Percentiles rank a stretch among this genome's conserved stretches.
Conservation (phyloP, 2,113 vertebrate species). For the Cochlearius cochlearius region DNA sequence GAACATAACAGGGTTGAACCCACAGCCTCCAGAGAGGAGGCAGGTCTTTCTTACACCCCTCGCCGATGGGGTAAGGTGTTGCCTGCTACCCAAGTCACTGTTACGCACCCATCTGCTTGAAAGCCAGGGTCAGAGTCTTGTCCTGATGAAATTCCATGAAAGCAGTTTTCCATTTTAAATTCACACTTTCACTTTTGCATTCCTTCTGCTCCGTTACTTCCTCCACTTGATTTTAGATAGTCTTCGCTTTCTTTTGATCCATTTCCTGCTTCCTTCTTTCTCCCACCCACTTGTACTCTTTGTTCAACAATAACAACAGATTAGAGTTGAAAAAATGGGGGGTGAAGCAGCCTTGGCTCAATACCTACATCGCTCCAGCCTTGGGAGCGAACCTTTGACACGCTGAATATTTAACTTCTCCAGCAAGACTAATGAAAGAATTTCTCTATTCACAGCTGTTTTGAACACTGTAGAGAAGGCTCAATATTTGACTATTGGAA, state of each 20-base stretch:
- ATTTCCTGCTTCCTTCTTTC: background rate
- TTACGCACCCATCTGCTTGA: accelerated
- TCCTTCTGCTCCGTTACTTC: background rate
- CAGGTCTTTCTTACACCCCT: background rate
- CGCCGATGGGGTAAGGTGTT: background rate
- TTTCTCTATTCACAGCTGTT: background rate
- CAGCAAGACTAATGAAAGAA: background rate
- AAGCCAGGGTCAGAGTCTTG: too few relatives aligned
- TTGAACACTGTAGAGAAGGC: background rate
- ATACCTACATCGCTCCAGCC: background rate
- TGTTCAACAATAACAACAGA: background rate
- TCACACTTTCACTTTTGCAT: accelerated
- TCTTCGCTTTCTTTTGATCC: background rate
- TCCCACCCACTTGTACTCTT: background rate
- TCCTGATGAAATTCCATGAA: background rate
- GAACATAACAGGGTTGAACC: background rate
- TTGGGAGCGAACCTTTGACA: background rate
- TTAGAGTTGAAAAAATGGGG: background rate
- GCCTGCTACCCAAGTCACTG: background rate
- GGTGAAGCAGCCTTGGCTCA: background rate
- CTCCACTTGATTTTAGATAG: background rate
- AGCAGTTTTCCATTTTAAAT: background rate
- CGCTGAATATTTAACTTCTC: background rate
- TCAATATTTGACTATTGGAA: background rate
- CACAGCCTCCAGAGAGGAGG: background rate